Evolutionary conservation across 2,113 vertebrate genomes (phyloP), one percentile per base, ranked within the genome.

Genomic region (Aramus guarauna): DNA sequence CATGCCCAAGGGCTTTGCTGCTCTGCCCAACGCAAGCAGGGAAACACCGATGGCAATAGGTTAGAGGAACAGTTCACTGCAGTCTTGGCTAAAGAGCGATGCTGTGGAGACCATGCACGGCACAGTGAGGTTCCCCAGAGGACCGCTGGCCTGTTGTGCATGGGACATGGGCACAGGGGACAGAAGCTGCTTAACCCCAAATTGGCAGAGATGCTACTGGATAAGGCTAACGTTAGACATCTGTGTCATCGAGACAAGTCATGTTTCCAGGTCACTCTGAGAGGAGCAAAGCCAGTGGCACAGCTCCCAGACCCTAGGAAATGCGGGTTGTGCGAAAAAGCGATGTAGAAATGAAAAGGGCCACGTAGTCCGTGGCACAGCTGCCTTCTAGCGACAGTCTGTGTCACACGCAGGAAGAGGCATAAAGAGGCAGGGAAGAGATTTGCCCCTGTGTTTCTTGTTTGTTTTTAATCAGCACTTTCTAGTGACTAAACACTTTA

Each of bases 291-390:
- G 37, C 11, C 58, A 27, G 56, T 68, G 52, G 15, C 36, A 56
- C 15, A 82, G 36, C 48, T 91, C 78, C 37, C 32, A 71, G 72
- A 29, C 12, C 30, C 30, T 15, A 16, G 16, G 69, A 71, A 53
- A 36, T 5, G 37, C 30, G 16, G 24, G 32, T 21, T 78, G 18
- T n/a, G 64, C 1, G 20, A 78, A 71, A 76, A 85, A 55, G 16
- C 15, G 8, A 21, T 9, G 19, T 9, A 67, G n/a, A 89, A 85
- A 68, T 21, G 12, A 72, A 62, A 59, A 69, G 39, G 9, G 23
- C 24, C 11, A 3, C 2, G 1, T 17, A 60, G 60, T 6, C 23
- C 0, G 0, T 39, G 60, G 19, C 56, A 81, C 60, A 86, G 5
- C 29, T 41, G 53, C 76, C 80, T 85, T 77, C 79, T 55, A 81